Conservation (phyloP, 2,113 vertebrate species). For the Trematomus loennbergii region DNA sequence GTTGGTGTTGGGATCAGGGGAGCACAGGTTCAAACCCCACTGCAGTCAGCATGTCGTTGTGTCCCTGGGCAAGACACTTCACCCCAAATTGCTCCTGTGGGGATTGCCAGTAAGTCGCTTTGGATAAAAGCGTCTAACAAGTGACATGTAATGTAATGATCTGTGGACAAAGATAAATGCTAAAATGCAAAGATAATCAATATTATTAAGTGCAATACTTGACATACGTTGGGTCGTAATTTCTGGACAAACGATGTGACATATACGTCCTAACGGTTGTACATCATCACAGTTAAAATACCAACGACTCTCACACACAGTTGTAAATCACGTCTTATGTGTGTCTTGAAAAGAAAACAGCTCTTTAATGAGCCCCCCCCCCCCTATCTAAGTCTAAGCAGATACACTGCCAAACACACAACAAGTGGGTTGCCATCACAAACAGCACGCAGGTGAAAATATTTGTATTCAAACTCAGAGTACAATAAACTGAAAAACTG, state of each 20-base stretch:
- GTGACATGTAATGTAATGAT: no score
- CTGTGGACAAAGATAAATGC: background rate
- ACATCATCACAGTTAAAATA: no score
- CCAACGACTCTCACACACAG: no score
- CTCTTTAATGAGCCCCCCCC: background rate
- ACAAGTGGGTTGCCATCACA: slow-evolving; percentile 68
- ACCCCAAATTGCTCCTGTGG: no score
- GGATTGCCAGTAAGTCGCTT: no score
- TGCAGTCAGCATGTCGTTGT: no score
- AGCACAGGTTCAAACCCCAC: no score
- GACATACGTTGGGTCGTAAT: background rate
- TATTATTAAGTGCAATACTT: background rate
- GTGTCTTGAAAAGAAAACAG: background rate
- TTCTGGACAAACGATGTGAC: background rate
- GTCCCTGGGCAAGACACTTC: no score
- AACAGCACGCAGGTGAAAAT: slow-evolving; percentile 52
- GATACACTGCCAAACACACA: slow-evolving; percentile 30
- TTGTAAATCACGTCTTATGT: background rate
- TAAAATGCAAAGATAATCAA: background rate
- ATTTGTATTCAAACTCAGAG: slow-evolving; percentile 28
- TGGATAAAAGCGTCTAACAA: no score
- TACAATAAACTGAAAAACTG: background rate
- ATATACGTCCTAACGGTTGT: no score
- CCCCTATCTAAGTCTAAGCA: background rate
- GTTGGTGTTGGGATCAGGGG: no score